Evolutionary conservation across 2,797 vertebrate genomes (phyloP), one percentile per base, ranked within the genome.

Genomic region (Enteromius paludinosus): DNA sequence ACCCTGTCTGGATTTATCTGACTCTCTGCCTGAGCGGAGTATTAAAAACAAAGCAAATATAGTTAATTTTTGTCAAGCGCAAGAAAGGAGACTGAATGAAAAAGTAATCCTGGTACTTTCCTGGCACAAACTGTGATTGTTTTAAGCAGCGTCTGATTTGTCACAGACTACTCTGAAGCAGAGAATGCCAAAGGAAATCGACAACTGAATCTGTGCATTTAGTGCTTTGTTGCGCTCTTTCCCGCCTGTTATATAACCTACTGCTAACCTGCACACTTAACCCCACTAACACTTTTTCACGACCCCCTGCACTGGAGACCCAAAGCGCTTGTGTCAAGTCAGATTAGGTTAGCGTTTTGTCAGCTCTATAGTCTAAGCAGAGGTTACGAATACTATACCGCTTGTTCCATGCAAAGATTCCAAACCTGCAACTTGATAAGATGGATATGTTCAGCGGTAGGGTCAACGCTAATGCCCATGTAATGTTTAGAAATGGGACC

Each of bases 91-190:
- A 64, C 41, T 28, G 35, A 25, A 47, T n/a, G 52, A 61, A 47
- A 97, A 95, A 94, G 95, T 95, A 97, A 97, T 97, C 96, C 95
- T 96, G 96, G 96, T 96, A 96, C 96, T 96, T 93, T 97, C 96
- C 96, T 96, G 96, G 95, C 95, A 96, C 96, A 97, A 98, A 98
- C 96, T 97, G 97, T 96, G 97, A 98, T 97, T 95, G 95, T 97
- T 96, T 97, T 96, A 95, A 95, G 90, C 94, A 92, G 95, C 94
- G 92, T 96, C 95, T 93, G 93, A 95, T 97, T 95, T 93, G 95
- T 97, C 94, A 95, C 97, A 97, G 96, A 95, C 95, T 92, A 89
- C 90, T 91, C 92, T 91, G 90, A 93, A 84, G 94, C 92, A 93
- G 66, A 73, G 7, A 92, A 94, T 92, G 93, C 91, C 92, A 91